Base-by-base conservation (phyloP, 2,888 invertebrate genomes). In the Amaurobius ferox region DNA sequence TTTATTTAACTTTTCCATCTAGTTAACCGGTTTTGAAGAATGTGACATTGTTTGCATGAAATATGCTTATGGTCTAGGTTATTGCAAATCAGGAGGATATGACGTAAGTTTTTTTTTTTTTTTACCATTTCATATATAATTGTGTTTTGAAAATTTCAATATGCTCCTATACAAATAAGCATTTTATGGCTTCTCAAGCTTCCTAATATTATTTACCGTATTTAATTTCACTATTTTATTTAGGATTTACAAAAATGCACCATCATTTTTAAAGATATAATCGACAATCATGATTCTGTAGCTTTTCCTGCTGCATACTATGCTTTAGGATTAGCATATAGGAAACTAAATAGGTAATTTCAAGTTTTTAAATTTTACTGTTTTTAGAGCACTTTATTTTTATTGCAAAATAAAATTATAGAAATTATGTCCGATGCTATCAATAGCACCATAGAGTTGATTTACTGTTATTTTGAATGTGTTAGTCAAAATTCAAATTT, bases 241-340 rank as follows among this genome's bases (percentile, higher is more conserved):
- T 30, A 88, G 87, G 85, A 88, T 79, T 72, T 87, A n/a, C 48
- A 67, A 19, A 79, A 78, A 32, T 76, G 79, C 16, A 77, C 87
- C 7, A 44, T 32, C 19, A 28, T 74, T 5, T 74, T 88, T 30
- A 78, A 85, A 26, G 85, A 73, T 67, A 80, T 88, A 13, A 70
- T 64, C 19, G 71, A 87, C 29, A 55, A 87, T 26, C 62, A 80
- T 29, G 55, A 44, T 26, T 26, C 19, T 61, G 19, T 77, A 29
- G 23, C 11, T 16, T 88, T 88, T 39, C 88, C 87, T 26, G 72
- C 81, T 68, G 83, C 77, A 3, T 83, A 83, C 72, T 88, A 87
- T 77, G 78, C 83, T 23, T 40, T 86, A 16, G 88, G 67, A 9
- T n/a, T 78, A 5, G 64, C 85, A 13, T 77, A 62, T 48, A 16